Evolutionary conservation across 53 echinoderm and acorn worm species (phyloP).

Genomic region (Actinopyga echinites): DNA sequence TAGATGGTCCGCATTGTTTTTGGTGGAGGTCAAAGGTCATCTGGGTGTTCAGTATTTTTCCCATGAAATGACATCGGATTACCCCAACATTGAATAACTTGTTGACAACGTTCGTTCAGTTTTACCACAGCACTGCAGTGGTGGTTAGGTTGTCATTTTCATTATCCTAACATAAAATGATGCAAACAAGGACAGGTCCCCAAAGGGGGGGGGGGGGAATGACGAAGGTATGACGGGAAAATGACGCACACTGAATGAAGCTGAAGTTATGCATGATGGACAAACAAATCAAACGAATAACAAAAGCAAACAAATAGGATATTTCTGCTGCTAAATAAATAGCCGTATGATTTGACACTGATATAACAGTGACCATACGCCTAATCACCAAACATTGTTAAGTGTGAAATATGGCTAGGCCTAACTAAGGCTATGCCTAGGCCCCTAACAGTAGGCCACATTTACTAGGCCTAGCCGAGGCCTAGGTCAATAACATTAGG

Average conservation of each 20-base stretch:
- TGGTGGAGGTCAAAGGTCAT: too few species aligned
- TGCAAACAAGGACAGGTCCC: conserved; percentile 15
- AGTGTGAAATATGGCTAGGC: conserved; percentile 8
- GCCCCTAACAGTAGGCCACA: background rate
- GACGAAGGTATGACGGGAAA: conserved; percentile 22
- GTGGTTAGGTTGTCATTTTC: conserved; percentile 32
- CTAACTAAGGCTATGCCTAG: conserved; percentile 8
- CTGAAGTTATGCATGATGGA: conserved; percentile 28
- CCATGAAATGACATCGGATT: conserved; percentile 29
- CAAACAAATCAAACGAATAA: background rate
- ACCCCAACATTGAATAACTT: conserved; percentile 24
- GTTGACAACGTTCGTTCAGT: conserved; percentile 18
- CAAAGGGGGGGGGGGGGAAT: conserved; percentile 8
- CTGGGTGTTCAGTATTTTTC: conserved; percentile 25
- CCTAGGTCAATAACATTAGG: background rate
- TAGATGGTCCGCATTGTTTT: too few species aligned
- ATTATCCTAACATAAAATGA: conserved; percentile 16
- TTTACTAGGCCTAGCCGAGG: background rate
- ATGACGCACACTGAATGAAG: conserved; percentile 35
- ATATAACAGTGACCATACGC: background rate
- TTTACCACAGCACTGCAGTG: conserved; percentile 33
- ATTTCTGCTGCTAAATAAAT: conserved; percentile 29
- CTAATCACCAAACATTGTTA: conserved; percentile 15
- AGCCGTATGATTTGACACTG: conserved; percentile 18
- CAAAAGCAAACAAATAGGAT: background rate